A percentile compares a stretch with the other conserved stretches of the same genome.
Evolutionary conservation across 1,140 invertebrate species (phyloP).

Genomic region (Stegodyphus dumicola): DNA sequence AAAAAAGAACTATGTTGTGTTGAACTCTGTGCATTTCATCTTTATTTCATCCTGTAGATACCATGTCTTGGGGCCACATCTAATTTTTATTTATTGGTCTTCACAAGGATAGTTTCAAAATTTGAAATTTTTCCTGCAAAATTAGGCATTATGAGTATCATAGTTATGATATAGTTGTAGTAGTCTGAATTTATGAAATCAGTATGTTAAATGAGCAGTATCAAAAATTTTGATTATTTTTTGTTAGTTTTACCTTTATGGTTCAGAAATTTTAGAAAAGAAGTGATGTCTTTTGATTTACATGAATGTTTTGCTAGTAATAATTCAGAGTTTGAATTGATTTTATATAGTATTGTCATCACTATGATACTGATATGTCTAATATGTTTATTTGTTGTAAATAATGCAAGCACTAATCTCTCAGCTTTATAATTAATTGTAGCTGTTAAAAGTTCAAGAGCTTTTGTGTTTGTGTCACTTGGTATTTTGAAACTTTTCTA

Average conservation of each 20-base stretch:
- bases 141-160: neutral
- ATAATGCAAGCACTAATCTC: conserved; percentile 1
- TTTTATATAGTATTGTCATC: neutral
- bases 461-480: neutral
- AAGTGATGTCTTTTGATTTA: no score
- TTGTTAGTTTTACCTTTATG: no score
- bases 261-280: no score
- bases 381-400: neutral
- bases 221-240: no score
- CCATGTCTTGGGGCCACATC: neutral
- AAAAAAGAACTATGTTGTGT: neutral
- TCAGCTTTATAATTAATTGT: neutral
- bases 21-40: neutral
- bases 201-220: no score
- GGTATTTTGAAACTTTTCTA: neutral
- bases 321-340: no score
- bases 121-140: neutral
- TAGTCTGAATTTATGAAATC: neutral
- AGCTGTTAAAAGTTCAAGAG: neutral
- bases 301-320: no score
- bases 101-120: neutral
- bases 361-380: neutral
- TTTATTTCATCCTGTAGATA: conserved; percentile 13
- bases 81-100: conserved; percentile 9
- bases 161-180: neutral